Evolutionary conservation across 2,113 vertebrate species (phyloP).

Genomic region (Paramormyrops kingsleyae): DNA sequence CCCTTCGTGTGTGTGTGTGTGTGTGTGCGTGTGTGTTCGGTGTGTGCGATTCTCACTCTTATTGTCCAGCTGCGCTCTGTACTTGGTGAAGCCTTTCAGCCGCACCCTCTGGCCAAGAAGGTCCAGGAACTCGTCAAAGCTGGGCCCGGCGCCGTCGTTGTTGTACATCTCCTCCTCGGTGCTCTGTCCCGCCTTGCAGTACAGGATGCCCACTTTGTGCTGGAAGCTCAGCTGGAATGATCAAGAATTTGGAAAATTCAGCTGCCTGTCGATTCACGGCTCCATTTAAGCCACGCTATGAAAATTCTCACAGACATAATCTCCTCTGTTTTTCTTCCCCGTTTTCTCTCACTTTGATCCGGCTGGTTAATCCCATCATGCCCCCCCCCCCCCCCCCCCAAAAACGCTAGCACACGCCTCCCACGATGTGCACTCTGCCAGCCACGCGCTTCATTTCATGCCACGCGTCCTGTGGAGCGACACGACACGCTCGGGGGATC

Average conservation of each 20-base stretch:
- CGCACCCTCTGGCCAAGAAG: slow-evolving; percentile 75
- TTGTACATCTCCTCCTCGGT: slow-evolving; percentile 85
- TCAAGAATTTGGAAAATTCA: not conserved
- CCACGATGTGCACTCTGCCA: not conserved
- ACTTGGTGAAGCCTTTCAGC: slow-evolving; percentile 77
- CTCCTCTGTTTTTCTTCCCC: not conserved
- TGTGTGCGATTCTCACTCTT: slow-evolving; percentile 64
- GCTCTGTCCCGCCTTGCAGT: slow-evolving; percentile 75
- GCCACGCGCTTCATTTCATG: not conserved
- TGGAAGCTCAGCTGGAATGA: slow-evolving; percentile 76
- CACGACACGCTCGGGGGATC: not conserved
- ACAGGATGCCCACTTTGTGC: slow-evolving; percentile 78
- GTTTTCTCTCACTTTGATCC: not conserved
- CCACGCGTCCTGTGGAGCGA: not conserved
- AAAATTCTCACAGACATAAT: not conserved
- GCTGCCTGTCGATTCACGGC: not conserved
- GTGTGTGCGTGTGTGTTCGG: not conserved
- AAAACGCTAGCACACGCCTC: not conserved
- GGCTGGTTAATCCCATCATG: not conserved
- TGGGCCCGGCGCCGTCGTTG: slow-evolving; percentile 72
- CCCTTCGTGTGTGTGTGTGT: not conserved
- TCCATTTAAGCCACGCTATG: not conserved
- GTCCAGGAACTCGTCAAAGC: slow-evolving; percentile 78
- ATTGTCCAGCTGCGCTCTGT: slow-evolving; percentile 77
- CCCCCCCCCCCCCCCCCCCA: not conserved